Conservation (phyloP, 2,797 vertebrate genomes). For the Xerus rutilus region DNA sequence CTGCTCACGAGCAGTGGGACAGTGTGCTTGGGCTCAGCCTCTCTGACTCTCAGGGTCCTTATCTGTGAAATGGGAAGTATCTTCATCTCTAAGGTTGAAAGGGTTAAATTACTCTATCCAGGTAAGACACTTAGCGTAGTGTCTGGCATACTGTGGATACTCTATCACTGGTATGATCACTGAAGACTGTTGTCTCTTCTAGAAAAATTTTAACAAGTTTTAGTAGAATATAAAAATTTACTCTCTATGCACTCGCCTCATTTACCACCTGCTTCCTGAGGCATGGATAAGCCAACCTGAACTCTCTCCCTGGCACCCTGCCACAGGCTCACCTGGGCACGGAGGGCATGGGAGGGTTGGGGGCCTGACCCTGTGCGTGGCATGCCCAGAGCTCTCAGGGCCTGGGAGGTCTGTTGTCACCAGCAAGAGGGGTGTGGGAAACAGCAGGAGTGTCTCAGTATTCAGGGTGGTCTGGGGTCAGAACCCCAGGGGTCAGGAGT, state of each 20-base stretch:
- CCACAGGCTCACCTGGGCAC: not conserved
- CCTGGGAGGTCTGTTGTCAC: not conserved
- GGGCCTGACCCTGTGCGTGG: no score
- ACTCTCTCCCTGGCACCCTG: not conserved
- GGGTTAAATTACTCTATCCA: not conserved
- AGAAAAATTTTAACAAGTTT: not conserved
- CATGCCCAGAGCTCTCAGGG: no score
- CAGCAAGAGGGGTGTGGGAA: not conserved
- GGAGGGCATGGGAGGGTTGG: no score
- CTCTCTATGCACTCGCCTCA: not conserved
- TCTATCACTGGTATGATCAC: not conserved
- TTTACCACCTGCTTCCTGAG: not conserved
- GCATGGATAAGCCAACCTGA: not conserved
- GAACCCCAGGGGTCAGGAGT: not conserved
- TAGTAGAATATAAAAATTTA: not conserved
- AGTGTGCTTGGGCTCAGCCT: no score
- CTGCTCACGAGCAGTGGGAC: not conserved
- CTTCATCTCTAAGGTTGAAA: not conserved
- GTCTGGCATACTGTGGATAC: not conserved
- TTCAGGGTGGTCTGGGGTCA: not conserved
- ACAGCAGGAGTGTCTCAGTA: not conserved
- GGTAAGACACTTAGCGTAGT: not conserved
- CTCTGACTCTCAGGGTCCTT: not conserved
- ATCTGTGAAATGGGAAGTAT: not conserved
- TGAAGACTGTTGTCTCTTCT: not conserved